phyloP scores from a whole-genome alignment of 2,888 invertebrate species.

The Mesopsocus fuscifrons region DNA sequence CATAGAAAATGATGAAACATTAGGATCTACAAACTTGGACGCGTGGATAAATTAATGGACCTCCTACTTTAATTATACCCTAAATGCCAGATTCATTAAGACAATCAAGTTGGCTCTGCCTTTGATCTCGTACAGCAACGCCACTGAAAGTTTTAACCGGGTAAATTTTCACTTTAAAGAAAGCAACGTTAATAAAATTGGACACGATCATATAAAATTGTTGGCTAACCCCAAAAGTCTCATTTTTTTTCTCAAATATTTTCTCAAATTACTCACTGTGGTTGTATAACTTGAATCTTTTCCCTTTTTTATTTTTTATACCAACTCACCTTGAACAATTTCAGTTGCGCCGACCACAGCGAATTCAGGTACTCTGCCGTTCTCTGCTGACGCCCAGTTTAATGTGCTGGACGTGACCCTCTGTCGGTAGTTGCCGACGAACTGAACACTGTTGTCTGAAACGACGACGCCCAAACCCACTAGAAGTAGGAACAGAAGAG shows the following conservation, averaged over 20 bases:
- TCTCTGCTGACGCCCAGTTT: slow-evolving; percentile 42
- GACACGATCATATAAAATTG: no score
- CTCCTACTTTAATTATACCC: no score
- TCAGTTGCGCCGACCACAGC: slow-evolving; percentile 44
- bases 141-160: no score
- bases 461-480: neutral
- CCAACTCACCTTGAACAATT: slow-evolving; percentile 18
- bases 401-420: slow-evolving; percentile 62
- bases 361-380: slow-evolving; percentile 33
- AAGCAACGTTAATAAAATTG: no score
- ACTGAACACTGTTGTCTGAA: slow-evolving; percentile 25
- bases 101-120: no score
- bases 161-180: no score
- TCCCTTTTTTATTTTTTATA: neutral
- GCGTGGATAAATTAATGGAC: no score
- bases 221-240: no score
- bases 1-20: no score
- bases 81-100: no score
- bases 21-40: no score
- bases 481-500: slow-evolving; percentile 1
- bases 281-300: neutral
- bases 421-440: slow-evolving; percentile 32
- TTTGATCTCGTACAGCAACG: no score
- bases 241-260: neutral
- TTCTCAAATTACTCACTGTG: neutral